Conservation (phyloP, 1,140 invertebrate species). For the Venturia canescens region DNA sequence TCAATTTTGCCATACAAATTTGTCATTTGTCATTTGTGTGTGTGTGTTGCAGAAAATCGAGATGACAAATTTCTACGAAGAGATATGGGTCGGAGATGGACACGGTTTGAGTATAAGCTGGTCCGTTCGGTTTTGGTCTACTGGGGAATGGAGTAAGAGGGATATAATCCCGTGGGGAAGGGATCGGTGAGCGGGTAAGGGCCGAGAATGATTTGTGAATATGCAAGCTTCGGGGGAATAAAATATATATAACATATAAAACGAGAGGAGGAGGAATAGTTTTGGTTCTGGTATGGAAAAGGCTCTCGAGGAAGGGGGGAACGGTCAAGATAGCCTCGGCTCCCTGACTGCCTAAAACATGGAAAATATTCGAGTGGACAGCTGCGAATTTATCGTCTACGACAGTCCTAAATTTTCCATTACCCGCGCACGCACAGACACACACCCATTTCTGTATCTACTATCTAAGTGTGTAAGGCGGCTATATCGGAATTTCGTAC, state of each 20-base stretch:
- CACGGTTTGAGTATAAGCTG: conserved; percentile 19
- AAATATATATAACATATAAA: conserved; percentile 34
- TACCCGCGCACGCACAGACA: conserved; percentile 66
- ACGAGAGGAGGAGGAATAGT: background rate
- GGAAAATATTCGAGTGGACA: conserved; percentile 76
- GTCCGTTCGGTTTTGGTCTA: background rate
- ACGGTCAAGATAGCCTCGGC: conserved; percentile 74
- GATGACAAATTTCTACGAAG: conserved; percentile 27
- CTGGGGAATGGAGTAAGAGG: conserved; percentile 55
- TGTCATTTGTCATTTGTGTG: background rate
- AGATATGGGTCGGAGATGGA: conserved; percentile 32
- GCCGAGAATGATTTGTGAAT: conserved; percentile 75
- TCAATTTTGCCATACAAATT: too few relatives aligned
- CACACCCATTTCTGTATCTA: too few relatives aligned
- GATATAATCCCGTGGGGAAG: conserved; percentile 63
- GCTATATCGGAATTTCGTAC: conserved; percentile 18
- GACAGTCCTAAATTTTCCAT: conserved; percentile 75
- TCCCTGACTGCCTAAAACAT: conserved; percentile 73
- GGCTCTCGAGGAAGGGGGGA: conserved; percentile 63
- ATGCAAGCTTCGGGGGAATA: conserved; percentile 72
- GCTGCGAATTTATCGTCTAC: conserved; percentile 74
- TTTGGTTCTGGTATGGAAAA: conserved; percentile 20
- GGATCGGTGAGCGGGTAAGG: conserved; percentile 61
- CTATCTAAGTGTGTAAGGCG: conserved; percentile 51
- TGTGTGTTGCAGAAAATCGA: conserved; percentile 14